A percentile compares a stretch with the other conserved stretches of the same genome.
Conservation (phyloP, 2,113 vertebrate species). For the zebrafish (Danio rerio) region GRCz12tu NC_133179.1:25024501-25025000, state of each 20-base stretch:
- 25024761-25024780: too few relatives aligned
- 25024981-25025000: slow-evolving; percentile 35
- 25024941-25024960: not conserved
- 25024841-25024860: slow-evolving; percentile 42
- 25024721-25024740: too few relatives aligned
- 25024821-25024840: slow-evolving; percentile 49
- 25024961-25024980: slow-evolving; percentile 3
- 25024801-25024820: not conserved
- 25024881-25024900: slow-evolving; percentile 45
- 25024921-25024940: slow-evolving; percentile 2
- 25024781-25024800: not conserved
- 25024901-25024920: slow-evolving; percentile 45
- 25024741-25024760: too few relatives aligned
- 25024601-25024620: too few relatives aligned
- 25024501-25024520: too few relatives aligned
- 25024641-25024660: not conserved
- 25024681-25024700: not conserved
- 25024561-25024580: too few relatives aligned
- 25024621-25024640: too few relatives aligned
- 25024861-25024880: slow-evolving; percentile 45
- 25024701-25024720: too few relatives aligned
- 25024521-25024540: too few relatives aligned
- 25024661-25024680: not conserved
- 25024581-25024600: not conserved
- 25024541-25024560: too few relatives aligned